These are phyloP conservation scores for Pampusana beccarii DNA, from an alignment of 2,113 vertebrate genomes.

Conservation along the genomic window DNA sequence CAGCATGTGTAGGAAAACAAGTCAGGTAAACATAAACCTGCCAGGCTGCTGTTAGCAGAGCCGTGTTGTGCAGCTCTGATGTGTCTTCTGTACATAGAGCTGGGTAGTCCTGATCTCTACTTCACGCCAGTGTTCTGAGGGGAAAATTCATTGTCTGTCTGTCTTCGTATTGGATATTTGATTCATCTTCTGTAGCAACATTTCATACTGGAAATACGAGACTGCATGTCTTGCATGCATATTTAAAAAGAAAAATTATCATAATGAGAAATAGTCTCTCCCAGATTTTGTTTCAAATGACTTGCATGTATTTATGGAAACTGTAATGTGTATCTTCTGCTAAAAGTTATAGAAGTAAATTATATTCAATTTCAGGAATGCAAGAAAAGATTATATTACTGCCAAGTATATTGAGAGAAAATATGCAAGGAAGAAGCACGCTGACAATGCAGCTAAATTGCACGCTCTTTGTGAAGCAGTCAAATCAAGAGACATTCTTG, in stretches of 20 bases:
- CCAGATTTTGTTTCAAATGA: neutral
- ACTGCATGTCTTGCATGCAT: neutral
- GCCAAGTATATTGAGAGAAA: slow-evolving; percentile 94
- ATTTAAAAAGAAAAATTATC: neutral
- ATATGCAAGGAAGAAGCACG: slow-evolving; percentile 80
- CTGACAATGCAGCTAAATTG: slow-evolving; percentile 75
- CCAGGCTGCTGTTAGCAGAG: neutral
- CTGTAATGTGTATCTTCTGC: neutral
- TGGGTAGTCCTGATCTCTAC: neutral
- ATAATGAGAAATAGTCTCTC: neutral
- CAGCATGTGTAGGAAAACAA: neutral
- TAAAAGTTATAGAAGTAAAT: neutral
- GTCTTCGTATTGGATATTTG: neutral
- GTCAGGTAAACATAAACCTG: neutral
- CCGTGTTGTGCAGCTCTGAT: neutral
- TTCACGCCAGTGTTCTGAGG: neutral
- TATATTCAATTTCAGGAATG: slow-evolving; percentile 81
- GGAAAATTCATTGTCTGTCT: neutral
- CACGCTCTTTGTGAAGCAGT: slow-evolving; percentile 88
- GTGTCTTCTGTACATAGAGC: neutral
- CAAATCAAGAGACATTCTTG: slow-evolving; percentile 86
- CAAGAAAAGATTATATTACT: slow-evolving; percentile 94
- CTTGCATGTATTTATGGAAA: slow-evolving; percentile 17
- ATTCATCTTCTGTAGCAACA: neutral
- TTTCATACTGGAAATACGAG: neutral